A percentile compares a stretch with the other conserved stretches of the same genome.
Evolutionary conservation across 2,113 vertebrate genomes (phyloP).

Genomic region (Hyperopisus bebe): DNA sequence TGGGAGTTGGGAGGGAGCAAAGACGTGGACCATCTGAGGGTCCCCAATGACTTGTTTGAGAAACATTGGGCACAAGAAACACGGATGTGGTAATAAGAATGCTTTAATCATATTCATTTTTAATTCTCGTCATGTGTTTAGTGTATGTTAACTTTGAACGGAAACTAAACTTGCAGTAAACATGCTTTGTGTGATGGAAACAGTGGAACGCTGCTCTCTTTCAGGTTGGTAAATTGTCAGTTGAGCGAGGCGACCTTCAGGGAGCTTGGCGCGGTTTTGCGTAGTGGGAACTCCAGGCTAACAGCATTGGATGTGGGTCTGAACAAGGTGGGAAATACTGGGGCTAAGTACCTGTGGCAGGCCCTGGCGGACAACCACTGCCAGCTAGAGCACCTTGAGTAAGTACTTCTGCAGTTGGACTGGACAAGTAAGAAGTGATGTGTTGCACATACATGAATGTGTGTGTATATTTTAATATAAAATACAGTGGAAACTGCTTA

Average conservation of each 20-base stretch:
- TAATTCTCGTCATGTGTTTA: background rate
- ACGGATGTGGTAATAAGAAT: background rate
- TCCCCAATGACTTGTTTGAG: background rate
- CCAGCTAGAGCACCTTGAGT: conserved; percentile 55
- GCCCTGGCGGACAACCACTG: conserved; percentile 49
- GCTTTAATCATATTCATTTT: background rate
- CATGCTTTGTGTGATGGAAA: background rate
- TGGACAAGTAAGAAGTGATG: background rate
- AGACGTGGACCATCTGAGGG: background rate
- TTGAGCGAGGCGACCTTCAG: conserved; percentile 43
- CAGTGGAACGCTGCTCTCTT: background rate
- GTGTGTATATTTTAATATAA: conserved; percentile 1
- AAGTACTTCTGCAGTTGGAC: conserved; percentile 27
- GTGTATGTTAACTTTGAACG: background rate
- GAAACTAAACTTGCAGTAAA: background rate
- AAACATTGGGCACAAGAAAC: background rate
- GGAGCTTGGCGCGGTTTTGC: conserved; percentile 46
- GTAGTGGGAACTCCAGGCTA: conserved; percentile 36
- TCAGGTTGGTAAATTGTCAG: conserved; percentile 48
- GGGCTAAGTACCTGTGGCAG: conserved; percentile 49
- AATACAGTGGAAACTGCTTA: background rate
- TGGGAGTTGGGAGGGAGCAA: background rate
- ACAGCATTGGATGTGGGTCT: conserved; percentile 43
- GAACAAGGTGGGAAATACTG: conserved; percentile 46
- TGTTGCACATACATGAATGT: background rate